Base-by-base conservation (phyloP, 2,113 vertebrate species). In the Gadus chalcogrammus region DNA sequence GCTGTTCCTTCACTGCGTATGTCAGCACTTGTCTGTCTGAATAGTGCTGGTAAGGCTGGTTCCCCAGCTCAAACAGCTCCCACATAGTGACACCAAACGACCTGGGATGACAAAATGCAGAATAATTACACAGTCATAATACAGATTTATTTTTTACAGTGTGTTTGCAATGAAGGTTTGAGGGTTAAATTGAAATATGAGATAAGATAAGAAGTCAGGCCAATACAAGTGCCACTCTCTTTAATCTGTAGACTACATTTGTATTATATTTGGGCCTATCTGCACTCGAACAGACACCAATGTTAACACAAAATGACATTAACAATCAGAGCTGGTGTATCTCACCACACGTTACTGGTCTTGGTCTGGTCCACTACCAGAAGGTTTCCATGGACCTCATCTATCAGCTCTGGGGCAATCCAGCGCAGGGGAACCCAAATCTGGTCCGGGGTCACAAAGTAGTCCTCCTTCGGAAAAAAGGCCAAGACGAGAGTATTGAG, bases 391-490 rank as follows among this genome's bases (percentile, higher is more conserved):
- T 99, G 97, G 70, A 98, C 97, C 55, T 99, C 97, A 0, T 99
- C 97, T 53, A 99, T 95, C 76, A 99, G 95, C 85, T 99, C 97
- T 0, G 97, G 97, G 0, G 97, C 96, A 6, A 98, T 98, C 97
- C 97, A 99, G 82, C 97, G 96, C 83, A 99, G 89, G 0, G 97
- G 96, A 81, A 99, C 95, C 97, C 97, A 98, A 84, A 98, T 94
- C 91, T 98, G 97, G 91, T 99, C 97, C 15, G 96, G 91, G 0
- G 97, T 99, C 85, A 98, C 90, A 7, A 96, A 95, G 87, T 99
- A 99, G 88, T 99, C 97, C 15, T 98, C 96, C 97, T 99, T 64
- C 70, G 78, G 76, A 72, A 89, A 31, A 68, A 62, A 11, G 69
- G 18, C 18, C 18, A 61, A 42, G 20, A 48, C 15, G 42, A 31